These are phyloP conservation scores for Phenganax marumi DNA, from an alignment of 92 coral and sea anemone genomes.

Conservation along the genomic window DNA sequence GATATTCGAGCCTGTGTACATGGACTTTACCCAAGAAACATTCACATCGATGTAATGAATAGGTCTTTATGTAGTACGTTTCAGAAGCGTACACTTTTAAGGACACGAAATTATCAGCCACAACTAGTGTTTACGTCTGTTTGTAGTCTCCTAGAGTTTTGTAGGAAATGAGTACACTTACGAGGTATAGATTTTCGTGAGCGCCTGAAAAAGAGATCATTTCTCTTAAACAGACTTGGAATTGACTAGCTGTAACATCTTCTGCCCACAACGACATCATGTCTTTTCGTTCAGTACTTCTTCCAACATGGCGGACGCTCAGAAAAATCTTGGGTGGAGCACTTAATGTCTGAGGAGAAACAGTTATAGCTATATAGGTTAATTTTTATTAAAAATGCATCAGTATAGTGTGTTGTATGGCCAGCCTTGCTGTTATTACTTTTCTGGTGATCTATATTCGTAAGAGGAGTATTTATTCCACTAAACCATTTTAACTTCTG, in stretches of 20 bases:
- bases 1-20: too few species aligned
- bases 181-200: slow-evolving; percentile 65
- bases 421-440: too few species aligned
- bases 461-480: too few species aligned
- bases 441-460: too few species aligned
- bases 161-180: slow-evolving; percentile 31
- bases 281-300: neutral
- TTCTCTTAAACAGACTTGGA: slow-evolving; percentile 68
- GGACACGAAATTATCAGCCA: too few species aligned
- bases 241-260: slow-evolving; percentile 49
- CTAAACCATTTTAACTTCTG: too few species aligned
- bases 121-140: neutral
- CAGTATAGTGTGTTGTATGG: too few species aligned
- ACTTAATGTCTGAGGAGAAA: neutral
- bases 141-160: neutral
- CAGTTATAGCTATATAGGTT: neutral
- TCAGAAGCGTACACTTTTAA: too few species aligned
- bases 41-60: too few species aligned
- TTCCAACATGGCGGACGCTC: slow-evolving; percentile 3
- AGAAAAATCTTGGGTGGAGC: neutral
- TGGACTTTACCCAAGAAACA: too few species aligned
- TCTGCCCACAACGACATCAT: slow-evolving; percentile 67
- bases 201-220: slow-evolving; percentile 74
- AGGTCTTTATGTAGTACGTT: too few species aligned
- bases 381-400: too few species aligned